Conservation (phyloP, 2,888 invertebrate species). For the Neoaliturus tenellus region DNA sequence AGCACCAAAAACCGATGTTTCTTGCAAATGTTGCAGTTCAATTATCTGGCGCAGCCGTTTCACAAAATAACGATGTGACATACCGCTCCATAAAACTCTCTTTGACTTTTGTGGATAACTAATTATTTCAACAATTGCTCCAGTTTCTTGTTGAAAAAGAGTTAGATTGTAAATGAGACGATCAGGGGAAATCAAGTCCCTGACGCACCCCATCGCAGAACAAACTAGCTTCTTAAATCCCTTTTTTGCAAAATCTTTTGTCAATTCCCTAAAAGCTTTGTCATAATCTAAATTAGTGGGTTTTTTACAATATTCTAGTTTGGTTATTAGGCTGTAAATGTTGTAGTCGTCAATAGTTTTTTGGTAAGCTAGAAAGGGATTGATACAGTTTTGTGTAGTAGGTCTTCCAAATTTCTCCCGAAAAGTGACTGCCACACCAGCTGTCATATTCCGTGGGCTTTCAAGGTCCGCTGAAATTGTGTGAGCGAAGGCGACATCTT, state of each 20-base stretch:
- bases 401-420: not conserved
- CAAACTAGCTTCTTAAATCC: not conserved
- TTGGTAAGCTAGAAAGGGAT: not conserved
- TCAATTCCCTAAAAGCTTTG: not conserved
- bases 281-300: not conserved
- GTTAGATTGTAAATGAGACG: not conserved
- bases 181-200: not conserved
- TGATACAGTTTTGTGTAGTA: not conserved
- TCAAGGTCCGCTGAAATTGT: constrained; percentile 10
- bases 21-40: not conserved
- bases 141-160: not conserved
- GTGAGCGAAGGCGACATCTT: constrained; percentile 11
- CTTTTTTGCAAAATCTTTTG: not conserved
- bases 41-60: no score
- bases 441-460: not conserved
- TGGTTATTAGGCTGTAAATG: constrained; percentile 13
- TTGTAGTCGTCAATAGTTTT: not conserved
- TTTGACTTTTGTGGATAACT: not conserved
- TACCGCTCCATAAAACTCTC: not conserved
- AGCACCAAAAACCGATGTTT: no score
- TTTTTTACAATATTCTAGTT: not conserved
- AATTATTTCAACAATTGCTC: not conserved
- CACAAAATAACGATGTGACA: not conserved
- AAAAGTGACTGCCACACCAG: not conserved
- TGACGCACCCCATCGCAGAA: not conserved